Base-by-base conservation (phyloP, 1,140 invertebrate species). In the Drosophila ironensis region DNA sequence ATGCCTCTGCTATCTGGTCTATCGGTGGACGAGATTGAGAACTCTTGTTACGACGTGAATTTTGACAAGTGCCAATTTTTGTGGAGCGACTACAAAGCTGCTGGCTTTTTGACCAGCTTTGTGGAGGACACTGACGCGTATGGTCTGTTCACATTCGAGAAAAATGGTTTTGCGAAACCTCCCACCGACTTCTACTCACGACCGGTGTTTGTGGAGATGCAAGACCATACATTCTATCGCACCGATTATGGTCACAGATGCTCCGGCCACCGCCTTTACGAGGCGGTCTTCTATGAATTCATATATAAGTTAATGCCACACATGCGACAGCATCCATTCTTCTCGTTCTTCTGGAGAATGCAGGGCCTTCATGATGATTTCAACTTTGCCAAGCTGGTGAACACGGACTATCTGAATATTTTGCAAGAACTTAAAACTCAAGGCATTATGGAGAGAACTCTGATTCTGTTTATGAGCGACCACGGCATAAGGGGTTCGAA, bases 181-280 rank as follows among this genome's bases (percentile, higher is more conserved):
- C 44, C 20, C 52, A 56, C 52, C 1, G 52, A 56, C 5, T 12
- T 24, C 5, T 56, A 48, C 11, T 19, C 50, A 20, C 52, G 52
- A 4, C 28, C 44, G 0, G 2, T 47, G 2, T 22, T 56, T 42
- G 1, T 7, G n/a, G 45, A 56, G 5, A 35, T 48, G 0, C 19
- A 48, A 25, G 11, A 4, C 2, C 30, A 19, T 17, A 19, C 44
- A 0, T 3, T 8, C 0, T 56, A 56, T 7, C 20, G 38, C 37
- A 52, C 50, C 1, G 11, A 2, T 0, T 3, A 12, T 6, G 5
- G 19, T 1, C 5, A 25, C 1, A 24, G 25, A 1, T 63, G 59
- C 19, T 17, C 42, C 1, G 59, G 41, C 0, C 20, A 20, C 12
- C 33, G 59, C 0, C 35, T 56, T 9, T 63, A 56, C 25, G 19